Percentiles rank a stretch among this genome's conserved stretches.
These are phyloP conservation scores for Pocillopora verrucosa DNA, from an alignment of 64 coral and sea anemone genomes.

Conservation along the genomic window DNA sequence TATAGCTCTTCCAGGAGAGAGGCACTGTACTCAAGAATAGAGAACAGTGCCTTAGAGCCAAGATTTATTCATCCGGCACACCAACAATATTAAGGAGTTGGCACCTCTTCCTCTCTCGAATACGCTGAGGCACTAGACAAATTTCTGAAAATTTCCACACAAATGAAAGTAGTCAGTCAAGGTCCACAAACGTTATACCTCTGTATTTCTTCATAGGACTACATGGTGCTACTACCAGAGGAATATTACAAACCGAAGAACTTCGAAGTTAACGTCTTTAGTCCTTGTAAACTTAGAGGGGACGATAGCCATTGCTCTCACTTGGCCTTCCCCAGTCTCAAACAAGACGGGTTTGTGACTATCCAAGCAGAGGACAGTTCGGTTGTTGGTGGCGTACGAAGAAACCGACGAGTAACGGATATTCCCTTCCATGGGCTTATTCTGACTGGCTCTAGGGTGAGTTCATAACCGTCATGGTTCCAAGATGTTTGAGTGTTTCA, in stretches of 20 bases:
- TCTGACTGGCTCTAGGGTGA: slow-evolving; percentile 24
- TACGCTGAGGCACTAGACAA: no score
- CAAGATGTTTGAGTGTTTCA: no score
- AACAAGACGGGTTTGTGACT: slow-evolving; percentile 26
- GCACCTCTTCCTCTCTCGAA: no score
- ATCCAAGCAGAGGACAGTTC: slow-evolving; percentile 61
- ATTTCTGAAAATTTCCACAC: no score
- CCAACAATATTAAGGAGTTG: no score
- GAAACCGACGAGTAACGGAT: slow-evolving; percentile 15
- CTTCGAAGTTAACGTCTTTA: slow-evolving; percentile 55
- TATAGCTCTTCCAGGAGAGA: no score
- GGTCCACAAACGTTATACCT: background rate
- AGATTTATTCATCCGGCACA: no score
- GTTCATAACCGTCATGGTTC: background rate
- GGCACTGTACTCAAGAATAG: no score
- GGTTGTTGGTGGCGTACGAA: slow-evolving; percentile 35
- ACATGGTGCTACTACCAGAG: slow-evolving; percentile 86
- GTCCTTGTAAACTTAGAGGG: slow-evolving; percentile 65
- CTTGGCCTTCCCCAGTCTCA: slow-evolving; percentile 54
- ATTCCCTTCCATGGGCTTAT: slow-evolving; percentile 32
- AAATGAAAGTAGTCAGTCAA: background rate
- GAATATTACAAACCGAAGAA: slow-evolving; percentile 77
- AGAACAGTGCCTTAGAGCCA: no score
- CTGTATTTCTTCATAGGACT: slow-evolving; percentile 53
- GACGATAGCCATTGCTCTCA: slow-evolving; percentile 64